Conservation (phyloP, 2,113 vertebrate genomes). For the Anoplopoma fimbria region DNA sequence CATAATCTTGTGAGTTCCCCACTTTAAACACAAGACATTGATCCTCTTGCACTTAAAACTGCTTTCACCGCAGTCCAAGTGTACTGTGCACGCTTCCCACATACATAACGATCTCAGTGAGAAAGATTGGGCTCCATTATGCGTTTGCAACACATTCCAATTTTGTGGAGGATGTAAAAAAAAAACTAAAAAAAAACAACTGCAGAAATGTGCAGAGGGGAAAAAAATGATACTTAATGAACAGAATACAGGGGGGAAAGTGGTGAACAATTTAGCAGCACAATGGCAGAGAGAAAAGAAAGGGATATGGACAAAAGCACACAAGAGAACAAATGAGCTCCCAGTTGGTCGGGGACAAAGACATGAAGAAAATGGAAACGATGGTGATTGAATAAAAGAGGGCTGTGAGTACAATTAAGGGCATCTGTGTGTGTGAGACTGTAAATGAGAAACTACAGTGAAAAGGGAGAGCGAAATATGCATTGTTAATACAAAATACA, state of each 20-base stretch:
- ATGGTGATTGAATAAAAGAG: slow-evolving; percentile 6
- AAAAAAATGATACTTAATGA: slow-evolving; percentile 7
- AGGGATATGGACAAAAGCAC: slow-evolving; percentile 40
- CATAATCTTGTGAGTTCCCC: slow-evolving; percentile 38
- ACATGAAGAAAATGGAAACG: slow-evolving; percentile 12
- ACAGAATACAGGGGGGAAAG: not conserved
- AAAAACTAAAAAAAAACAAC: too few species aligned
- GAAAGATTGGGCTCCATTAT: slow-evolving; percentile 10
- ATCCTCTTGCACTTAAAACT: slow-evolving; percentile 35
- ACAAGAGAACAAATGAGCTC: slow-evolving; percentile 26
- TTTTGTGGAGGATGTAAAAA: not conserved
- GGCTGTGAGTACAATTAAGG: slow-evolving; percentile 9
- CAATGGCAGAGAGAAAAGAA: slow-evolving; percentile 29
- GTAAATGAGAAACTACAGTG: not conserved
- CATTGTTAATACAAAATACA: not conserved
- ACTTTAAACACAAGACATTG: slow-evolving; percentile 45
- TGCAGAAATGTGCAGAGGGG: not conserved
- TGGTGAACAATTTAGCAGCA: slow-evolving; percentile 1
- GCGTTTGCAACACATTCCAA: not conserved
- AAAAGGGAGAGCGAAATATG: not conserved
- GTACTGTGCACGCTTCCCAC: slow-evolving; percentile 25
- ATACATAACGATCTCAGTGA: slow-evolving; percentile 10
- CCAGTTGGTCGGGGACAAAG: slow-evolving; percentile 39
- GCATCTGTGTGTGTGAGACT: not conserved
- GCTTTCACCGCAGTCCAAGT: slow-evolving; percentile 57